These are phyloP conservation scores for Aphelocoma coerulescens DNA, from an alignment of 2,113 vertebrate genomes.

Conservation along the genomic window DNA sequence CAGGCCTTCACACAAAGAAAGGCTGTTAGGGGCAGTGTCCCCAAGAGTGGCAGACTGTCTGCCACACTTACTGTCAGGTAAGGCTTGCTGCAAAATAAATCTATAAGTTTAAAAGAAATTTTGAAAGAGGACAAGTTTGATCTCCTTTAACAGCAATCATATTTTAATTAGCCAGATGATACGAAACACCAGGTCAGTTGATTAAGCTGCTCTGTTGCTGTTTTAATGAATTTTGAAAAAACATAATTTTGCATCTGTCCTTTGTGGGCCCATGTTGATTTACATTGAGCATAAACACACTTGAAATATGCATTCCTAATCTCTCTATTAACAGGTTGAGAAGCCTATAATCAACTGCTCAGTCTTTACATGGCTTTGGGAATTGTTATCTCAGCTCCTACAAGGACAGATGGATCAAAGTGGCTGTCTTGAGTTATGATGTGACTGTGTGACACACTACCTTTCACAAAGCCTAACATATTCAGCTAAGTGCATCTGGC, in stretches of 20 bases:
- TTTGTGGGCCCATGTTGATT: neutral
- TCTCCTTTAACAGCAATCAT: neutral
- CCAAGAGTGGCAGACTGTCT: neutral
- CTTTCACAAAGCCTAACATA: neutral
- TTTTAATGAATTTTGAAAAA: neutral
- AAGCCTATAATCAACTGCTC: neutral
- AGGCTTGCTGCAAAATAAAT: neutral
- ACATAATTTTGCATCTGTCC: neutral
- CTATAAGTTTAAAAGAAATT: neutral
- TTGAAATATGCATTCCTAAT: neutral
- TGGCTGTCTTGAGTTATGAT: neutral
- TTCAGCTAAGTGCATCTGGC: neutral
- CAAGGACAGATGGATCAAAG: neutral
- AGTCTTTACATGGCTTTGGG: neutral
- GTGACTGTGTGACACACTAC: neutral
- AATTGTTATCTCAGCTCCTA: neutral
- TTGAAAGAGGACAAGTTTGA: neutral
- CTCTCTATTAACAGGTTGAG: neutral
- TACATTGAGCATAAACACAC: neutral
- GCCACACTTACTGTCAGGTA: neutral
- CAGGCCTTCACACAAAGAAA: neutral
- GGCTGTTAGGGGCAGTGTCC: neutral
- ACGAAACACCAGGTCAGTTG: neutral
- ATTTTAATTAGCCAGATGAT: neutral
- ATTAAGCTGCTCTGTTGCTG: neutral